Evolutionary conservation across 2,113 vertebrate species (phyloP).

Genomic region (Euleptes europaea): DNA sequence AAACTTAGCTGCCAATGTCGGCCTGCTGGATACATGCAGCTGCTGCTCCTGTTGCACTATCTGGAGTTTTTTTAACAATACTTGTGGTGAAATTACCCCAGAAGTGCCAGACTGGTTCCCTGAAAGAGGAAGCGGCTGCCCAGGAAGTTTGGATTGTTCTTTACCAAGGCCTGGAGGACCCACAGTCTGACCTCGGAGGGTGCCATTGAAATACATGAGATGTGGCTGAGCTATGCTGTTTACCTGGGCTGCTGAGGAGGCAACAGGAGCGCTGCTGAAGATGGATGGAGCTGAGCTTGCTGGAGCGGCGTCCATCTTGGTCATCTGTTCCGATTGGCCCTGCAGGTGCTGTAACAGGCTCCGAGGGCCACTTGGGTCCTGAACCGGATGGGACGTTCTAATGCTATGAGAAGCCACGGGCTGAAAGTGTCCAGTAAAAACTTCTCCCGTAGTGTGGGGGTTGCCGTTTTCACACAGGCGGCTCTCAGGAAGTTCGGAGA

Average conservation of each 20-base stretch:
- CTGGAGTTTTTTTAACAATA: slow-evolving; percentile 88
- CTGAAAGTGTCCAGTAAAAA: slow-evolving; percentile 79
- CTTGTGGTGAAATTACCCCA: slow-evolving; percentile 84
- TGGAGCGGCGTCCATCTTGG: slow-evolving; percentile 38
- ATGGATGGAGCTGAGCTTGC: neutral
- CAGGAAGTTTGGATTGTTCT: slow-evolving; percentile 56
- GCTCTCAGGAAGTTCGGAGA: slow-evolving; percentile 84
- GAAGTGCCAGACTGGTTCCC: slow-evolving; percentile 54
- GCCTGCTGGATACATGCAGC: slow-evolving; percentile 67
- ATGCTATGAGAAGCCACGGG: slow-evolving; percentile 36
- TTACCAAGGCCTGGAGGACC: slow-evolving; percentile 49
- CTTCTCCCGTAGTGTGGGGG: slow-evolving; percentile 37
- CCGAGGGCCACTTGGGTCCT: slow-evolving; percentile 43
- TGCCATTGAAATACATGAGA: slow-evolving; percentile 68
- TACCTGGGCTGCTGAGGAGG: neutral
- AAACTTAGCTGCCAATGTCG: slow-evolving; percentile 84
- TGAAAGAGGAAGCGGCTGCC: slow-evolving; percentile 46
- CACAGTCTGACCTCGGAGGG: slow-evolving; percentile 55
- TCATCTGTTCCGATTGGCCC: neutral
- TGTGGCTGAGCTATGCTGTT: slow-evolving; percentile 60
- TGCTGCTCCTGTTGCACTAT: slow-evolving; percentile 89
- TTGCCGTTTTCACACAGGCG: slow-evolving; percentile 76
- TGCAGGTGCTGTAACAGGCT: slow-evolving; percentile 68
- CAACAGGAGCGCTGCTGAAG: slow-evolving; percentile 50
- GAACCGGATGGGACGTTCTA: neutral